Evolutionary conservation across 2,113 vertebrate species (phyloP).

Genomic region (Chlorodrepanis virens): DNA sequence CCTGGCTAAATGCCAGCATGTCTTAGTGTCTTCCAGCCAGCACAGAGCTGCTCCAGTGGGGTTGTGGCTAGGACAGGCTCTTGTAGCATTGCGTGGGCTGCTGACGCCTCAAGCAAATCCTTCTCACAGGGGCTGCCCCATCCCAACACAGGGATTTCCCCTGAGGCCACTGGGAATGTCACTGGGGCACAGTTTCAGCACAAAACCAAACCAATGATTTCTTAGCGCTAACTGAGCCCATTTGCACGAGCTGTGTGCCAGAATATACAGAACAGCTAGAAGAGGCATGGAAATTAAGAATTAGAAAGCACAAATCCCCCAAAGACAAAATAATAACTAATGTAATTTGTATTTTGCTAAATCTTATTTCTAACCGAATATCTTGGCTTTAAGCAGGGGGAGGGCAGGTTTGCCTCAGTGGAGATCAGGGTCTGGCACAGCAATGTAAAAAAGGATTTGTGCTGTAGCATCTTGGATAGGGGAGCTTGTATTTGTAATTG

Average conservation of each 20-base stretch:
- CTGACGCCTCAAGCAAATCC: not conserved
- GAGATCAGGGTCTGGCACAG: not conserved
- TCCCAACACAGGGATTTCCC: rapidly evolving
- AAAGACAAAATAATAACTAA: not conserved
- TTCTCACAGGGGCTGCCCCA: not conserved
- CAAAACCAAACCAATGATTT: not conserved
- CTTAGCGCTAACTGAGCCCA: not conserved
- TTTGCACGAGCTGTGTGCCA: not conserved
- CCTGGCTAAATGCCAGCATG: not conserved
- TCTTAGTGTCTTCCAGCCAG: not conserved
- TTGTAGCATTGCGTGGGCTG: rapidly evolving
- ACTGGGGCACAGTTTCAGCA: not conserved
- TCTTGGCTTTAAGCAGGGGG: not conserved
- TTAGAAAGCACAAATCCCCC: not conserved
- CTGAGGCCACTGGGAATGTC: rapidly evolving
- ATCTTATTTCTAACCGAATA: not conserved
- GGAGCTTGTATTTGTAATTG: not conserved
- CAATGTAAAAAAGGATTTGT: not conserved
- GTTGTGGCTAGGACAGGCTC: not conserved
- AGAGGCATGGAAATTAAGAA: not conserved
- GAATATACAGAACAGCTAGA: not conserved
- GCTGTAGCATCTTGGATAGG: not conserved
- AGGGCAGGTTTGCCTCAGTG: not conserved
- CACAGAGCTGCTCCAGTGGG: rapidly evolving
- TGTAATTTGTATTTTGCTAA: not conserved